phyloP scores from a whole-genome alignment of 2,113 vertebrate species.

The Emberiza fucata region DNA sequence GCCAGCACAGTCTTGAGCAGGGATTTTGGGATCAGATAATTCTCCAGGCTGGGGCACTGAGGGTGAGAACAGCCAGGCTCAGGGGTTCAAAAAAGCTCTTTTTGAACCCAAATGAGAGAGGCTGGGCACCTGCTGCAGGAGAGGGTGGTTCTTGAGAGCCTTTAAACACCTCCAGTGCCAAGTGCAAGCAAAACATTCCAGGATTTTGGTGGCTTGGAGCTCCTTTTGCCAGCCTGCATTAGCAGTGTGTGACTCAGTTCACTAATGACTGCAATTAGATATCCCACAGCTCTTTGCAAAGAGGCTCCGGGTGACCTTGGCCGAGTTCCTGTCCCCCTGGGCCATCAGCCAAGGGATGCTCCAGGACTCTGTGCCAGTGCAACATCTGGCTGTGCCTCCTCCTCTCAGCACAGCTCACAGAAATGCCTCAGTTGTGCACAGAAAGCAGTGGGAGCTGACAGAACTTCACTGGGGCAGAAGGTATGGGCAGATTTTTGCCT shows the following conservation, averaged over 20 bases:
- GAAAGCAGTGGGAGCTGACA: neutral
- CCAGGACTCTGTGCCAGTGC: neutral
- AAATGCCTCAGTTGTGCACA: neutral
- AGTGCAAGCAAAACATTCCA: neutral
- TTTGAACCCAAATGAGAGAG: neutral
- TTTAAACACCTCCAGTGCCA: neutral
- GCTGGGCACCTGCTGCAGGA: neutral
- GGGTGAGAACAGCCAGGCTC: neutral
- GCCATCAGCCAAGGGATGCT: neutral
- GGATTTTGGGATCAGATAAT: neutral
- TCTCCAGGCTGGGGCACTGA: neutral
- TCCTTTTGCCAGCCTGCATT: neutral
- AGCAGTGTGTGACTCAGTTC: neutral
- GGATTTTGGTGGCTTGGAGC: neutral
- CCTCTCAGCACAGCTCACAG: neutral
- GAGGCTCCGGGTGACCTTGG: neutral
- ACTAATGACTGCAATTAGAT: neutral
- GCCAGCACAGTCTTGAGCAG: neutral
- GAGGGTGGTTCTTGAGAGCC: neutral
- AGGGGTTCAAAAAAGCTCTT: neutral
- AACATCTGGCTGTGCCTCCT: neutral
- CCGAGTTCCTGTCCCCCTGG: neutral
- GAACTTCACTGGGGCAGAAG: neutral
- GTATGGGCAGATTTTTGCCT: neutral
- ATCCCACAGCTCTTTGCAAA: neutral